phyloP scores from a whole-genome alignment of 2,113 vertebrate genomes.

The Semicossyphus pulcher region DNA sequence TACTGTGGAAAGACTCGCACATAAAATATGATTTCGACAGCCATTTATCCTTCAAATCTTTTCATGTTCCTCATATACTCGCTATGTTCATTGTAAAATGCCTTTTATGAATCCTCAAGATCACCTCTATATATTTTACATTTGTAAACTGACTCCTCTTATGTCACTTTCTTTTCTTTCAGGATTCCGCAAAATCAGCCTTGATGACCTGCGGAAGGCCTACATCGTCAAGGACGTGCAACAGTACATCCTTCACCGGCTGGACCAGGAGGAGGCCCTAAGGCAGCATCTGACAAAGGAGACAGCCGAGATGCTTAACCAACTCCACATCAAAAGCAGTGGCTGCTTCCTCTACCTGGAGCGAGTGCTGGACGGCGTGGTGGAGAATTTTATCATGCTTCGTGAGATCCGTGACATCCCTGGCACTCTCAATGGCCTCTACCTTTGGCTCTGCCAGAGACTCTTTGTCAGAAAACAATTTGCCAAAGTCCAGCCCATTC shows the following conservation, averaged over 20 bases:
- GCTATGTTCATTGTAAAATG: neutral
- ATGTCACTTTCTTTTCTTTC: constrained; percentile 31
- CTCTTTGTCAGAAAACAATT: constrained; percentile 99
- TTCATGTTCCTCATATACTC: neutral
- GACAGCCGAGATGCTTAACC: constrained; percentile 98
- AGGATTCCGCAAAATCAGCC: constrained; percentile 98
- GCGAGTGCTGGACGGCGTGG: constrained; percentile 96
- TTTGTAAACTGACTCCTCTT: constrained; percentile 2
- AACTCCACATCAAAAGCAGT: constrained; percentile 99
- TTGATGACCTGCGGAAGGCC: constrained; percentile 96
- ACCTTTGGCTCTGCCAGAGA: constrained; percentile 99
- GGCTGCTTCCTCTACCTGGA: constrained; percentile 98
- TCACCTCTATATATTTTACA: neutral
- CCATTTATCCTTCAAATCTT: neutral
- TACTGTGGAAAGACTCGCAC: neutral
- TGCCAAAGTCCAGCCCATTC: constrained; percentile 96
- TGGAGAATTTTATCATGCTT: constrained; percentile 97
- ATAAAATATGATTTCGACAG: neutral
- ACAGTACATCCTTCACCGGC: constrained; percentile 96
- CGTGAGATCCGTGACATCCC: constrained; percentile 98
- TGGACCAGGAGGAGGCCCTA: constrained; percentile 97
- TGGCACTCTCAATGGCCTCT: constrained; percentile 96
- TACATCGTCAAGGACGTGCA: constrained; percentile 99
- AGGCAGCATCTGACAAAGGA: constrained; percentile 98
- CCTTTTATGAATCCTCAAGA: neutral